phyloP scores from a whole-genome alignment of 1,140 invertebrate species.

The Tetragnatha versicolor region DNA sequence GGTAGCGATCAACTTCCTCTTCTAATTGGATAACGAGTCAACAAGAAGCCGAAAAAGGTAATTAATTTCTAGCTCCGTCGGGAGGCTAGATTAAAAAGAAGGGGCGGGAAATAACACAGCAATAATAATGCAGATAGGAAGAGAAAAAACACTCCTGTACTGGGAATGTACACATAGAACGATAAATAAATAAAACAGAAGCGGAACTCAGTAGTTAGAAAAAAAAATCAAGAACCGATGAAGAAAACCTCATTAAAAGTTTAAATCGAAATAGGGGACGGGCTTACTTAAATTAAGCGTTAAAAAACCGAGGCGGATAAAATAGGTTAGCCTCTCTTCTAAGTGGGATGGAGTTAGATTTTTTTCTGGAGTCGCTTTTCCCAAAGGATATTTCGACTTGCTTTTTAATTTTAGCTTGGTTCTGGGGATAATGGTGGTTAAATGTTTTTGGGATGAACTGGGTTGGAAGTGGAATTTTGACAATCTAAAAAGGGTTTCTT shows the following conservation, averaged over 20 bases:
- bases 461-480: too few relatives aligned
- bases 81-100: slow-evolving; percentile 30
- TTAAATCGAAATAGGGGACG: slow-evolving; percentile 18
- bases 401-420: too few relatives aligned
- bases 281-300: slow-evolving; percentile 49
- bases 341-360: too few relatives aligned
- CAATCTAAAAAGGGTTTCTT: too few relatives aligned
- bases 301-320: slow-evolving; percentile 19
- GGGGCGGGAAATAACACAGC: background rate
- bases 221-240: background rate
- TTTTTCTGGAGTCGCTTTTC: too few relatives aligned
- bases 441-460: too few relatives aligned
- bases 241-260: slow-evolving; percentile 46
- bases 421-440: too few relatives aligned
- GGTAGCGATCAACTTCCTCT: slow-evolving; percentile 30
- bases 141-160: background rate
- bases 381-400: too few relatives aligned
- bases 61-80: slow-evolving; percentile 41
- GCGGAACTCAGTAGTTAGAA: background rate
- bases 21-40: slow-evolving; percentile 52
- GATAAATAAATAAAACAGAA: too few relatives aligned
- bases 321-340: slow-evolving; percentile 2
- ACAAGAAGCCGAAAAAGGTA: slow-evolving; percentile 48
- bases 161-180: too few relatives aligned
- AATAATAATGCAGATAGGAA: too few relatives aligned